Base-by-base conservation (phyloP, 1,140 invertebrate genomes). In the Rhagoletis zephyria region DNA sequence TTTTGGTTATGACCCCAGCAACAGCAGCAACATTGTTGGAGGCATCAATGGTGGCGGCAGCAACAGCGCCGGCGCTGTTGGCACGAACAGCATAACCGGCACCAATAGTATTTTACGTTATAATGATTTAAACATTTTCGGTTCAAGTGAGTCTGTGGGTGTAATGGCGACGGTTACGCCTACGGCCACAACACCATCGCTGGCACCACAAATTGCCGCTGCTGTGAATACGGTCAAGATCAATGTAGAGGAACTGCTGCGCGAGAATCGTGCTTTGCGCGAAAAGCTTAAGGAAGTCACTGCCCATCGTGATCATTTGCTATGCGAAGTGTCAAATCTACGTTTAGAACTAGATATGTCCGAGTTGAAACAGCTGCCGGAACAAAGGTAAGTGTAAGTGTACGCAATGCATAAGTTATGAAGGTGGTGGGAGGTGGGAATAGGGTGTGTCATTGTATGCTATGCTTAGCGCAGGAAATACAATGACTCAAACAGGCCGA, bases 261-360 rank as follows among this genome's bases (percentile, higher is more conserved):
- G 95, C 89, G 96, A 97, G 93, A 96, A 97, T 91, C 95, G 96
- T 91, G 94, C 96, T 87, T 93, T 97, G 86, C 95, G 96, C 91
- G 95, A 95, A 48, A 96, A 97, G 91, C 93, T 97, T 88, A 95
- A 96, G 90, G 96, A 96, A 88, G 94, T 97, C 85, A 95, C 95
- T 74, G 94, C 95, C 74, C 96, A 97, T 91, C 94, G 96, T 67
- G 96, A 97, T 94, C 95, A 96, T 89, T 93, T 97, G 65, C 94
- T 97, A 12, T 97, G 96, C 92, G 96, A 97, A 93, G 96, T 97
- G 86, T 96, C 96, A 90, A 96, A 96, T 93, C 94, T 97, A 90
- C 95, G 97, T 88, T 95, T 97, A 90, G 97, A 97, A 93, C 93
- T 97, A 90, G 96, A 97, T 94, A 96, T 97, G 94, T 95, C 96